Evolutionary conservation across 2,888 invertebrate genomes (phyloP), one percentile per base, ranked within the genome.

Genomic region (Eilema caniola): DNA sequence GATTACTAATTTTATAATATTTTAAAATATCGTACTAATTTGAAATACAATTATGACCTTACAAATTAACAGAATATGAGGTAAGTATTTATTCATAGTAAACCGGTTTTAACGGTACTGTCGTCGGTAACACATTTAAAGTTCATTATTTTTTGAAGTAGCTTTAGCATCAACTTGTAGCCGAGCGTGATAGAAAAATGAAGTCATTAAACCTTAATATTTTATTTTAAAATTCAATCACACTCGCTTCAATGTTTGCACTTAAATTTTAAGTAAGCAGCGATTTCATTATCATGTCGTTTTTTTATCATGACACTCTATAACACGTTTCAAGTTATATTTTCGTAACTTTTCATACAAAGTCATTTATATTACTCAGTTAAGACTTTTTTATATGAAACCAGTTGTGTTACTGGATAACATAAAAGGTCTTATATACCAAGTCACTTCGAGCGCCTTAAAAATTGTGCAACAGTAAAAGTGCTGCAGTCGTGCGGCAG

Each of bases 61-160:
- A 53, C 20, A 53, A n/a, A 47, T 53, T 12, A n/a, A 63, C 10
- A 25, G 37, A 62, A 25, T 20, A 31, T 31, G 16, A 41, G 5
- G 47, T 59, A 31, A n/a, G 28, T 2, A n/a, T 47, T 47, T 53
- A 53, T 53, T 53, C n/a, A 20, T 28, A 28, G 12, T 59, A 11
- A 20, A 33, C 28, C 31, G 28, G 64, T 53, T 47, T 61, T 64
- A 53, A 64, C 53, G 12, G 28, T 64, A 25, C n/a, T n/a, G n/a
- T 64, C 28, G 14, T 28, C 64, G 12, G 53, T 53, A 47, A 53
- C 63, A 41, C 63, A 64, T n/a, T 16, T 28, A 28, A 10, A 47
- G 28, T 11, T 41, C 25, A 11, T 63, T 12, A 53, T 64, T 64
- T 61, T 53, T n/a, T 10, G 11, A 25, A 25, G 25, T 47, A 63